These are phyloP conservation scores for Drosophila tani DNA, from an alignment of 1,140 invertebrate genomes.

Conservation along the genomic window DNA sequence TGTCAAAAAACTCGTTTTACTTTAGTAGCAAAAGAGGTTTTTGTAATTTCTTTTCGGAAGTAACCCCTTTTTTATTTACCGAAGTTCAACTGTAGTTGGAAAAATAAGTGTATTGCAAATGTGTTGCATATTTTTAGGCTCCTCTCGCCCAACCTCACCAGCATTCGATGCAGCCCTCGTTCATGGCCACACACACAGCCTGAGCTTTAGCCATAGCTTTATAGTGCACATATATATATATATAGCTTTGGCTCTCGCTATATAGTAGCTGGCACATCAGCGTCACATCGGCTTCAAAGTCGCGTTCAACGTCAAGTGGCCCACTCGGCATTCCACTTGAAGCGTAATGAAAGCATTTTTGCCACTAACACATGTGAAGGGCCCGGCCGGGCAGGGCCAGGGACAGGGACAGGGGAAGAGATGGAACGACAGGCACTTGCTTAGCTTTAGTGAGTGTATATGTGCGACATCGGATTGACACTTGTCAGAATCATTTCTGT, in stretches of 20 bases:
- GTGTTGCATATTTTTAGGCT: conserved; percentile 73
- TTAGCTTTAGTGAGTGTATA: conserved; percentile 46
- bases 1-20: too few species aligned
- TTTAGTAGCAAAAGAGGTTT: too few species aligned
- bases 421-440: conserved; percentile 32
- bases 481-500: conserved; percentile 67
- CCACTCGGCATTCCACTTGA: conserved; percentile 79
- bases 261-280: conserved; percentile 29
- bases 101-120: conserved; percentile 22
- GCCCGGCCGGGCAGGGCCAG: not conserved
- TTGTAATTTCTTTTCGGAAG: not conserved
- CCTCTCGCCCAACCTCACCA: not conserved
- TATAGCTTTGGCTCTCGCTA: conserved; percentile 16
- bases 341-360: conserved; percentile 80
- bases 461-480: conserved; percentile 63
- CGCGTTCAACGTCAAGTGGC: conserved; percentile 71
- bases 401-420: not conserved
- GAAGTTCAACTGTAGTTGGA: conserved; percentile 3
- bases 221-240: not conserved
- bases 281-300: conserved; percentile 51
- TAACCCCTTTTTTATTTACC: not conserved
- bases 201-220: conserved; percentile 9
- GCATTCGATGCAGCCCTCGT: conserved; percentile 26
- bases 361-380: conserved; percentile 62
- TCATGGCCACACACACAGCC: conserved; percentile 51